phyloP scores from a whole-genome alignment of 2,113 vertebrate genomes.

The Eonycteris spelaea region DNA sequence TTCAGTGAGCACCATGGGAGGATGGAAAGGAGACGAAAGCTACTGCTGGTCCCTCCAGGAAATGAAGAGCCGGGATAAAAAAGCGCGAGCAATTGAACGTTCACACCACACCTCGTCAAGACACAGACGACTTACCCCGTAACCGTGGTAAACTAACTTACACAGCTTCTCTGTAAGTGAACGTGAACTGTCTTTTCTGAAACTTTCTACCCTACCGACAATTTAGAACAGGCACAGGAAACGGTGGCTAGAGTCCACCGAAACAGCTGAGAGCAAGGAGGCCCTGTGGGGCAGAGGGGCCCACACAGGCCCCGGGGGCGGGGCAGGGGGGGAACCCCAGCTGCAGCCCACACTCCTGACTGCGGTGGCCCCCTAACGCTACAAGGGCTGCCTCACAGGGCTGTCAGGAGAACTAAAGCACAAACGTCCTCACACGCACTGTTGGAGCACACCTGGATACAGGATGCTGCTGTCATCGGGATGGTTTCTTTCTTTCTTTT shows the following conservation, averaged over 20 bases:
- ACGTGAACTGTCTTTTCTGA: neutral
- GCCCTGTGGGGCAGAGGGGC: neutral
- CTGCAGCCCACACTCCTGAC: neutral
- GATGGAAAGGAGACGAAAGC: neutral
- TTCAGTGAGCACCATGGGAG: neutral
- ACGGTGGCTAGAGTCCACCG: neutral
- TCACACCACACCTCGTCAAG: neutral
- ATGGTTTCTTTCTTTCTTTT: neutral
- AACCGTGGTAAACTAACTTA: neutral
- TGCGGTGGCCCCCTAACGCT: fast-evolving
- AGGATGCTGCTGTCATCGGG: neutral
- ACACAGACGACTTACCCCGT: neutral
- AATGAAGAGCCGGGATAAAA: neutral
- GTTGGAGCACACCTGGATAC: neutral
- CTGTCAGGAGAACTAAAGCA: neutral
- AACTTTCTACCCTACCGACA: neutral
- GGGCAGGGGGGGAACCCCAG: too few species aligned
- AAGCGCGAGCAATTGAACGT: too few species aligned
- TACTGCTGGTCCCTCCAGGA: neutral
- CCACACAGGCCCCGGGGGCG: neutral
- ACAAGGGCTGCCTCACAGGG: neutral
- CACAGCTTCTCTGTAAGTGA: neutral
- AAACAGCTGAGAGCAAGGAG: neutral
- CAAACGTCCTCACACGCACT: fast-evolving
- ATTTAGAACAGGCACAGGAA: neutral